A percentile compares a stretch with the other conserved stretches of the same genome.
Evolutionary conservation across 2,797 vertebrate genomes (phyloP).

Genomic region (Babyrousa celebensis): DNA sequence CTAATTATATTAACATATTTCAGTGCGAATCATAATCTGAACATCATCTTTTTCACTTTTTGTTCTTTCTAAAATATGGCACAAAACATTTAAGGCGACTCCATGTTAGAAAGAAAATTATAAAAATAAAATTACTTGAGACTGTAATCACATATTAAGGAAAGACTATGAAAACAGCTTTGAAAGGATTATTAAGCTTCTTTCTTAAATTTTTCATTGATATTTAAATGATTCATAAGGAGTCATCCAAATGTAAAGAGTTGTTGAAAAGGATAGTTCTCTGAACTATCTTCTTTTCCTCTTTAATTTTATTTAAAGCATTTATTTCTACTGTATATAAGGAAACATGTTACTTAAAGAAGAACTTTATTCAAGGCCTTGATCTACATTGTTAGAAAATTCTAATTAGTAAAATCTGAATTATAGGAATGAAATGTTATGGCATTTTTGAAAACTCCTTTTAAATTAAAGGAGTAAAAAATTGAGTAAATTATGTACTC

Average conservation of each 20-base stretch:
- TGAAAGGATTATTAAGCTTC: slow-evolving; percentile 39
- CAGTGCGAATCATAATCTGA: slow-evolving; percentile 34
- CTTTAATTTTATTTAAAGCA: slow-evolving; percentile 65
- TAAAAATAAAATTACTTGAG: slow-evolving; percentile 58
- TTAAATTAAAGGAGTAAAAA: slow-evolving; percentile 56
- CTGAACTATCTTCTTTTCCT: slow-evolving; percentile 27
- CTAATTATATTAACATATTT: slow-evolving; percentile 59
- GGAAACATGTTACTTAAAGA: slow-evolving; percentile 43
- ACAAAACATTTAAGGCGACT: slow-evolving; percentile 63
- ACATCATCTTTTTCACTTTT: slow-evolving; percentile 11
- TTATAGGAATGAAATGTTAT: slow-evolving; percentile 50
- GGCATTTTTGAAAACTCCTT: slow-evolving; percentile 30
- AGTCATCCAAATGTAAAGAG: background rate
- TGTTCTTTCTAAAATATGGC: slow-evolving; percentile 53
- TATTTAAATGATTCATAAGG: slow-evolving; percentile 45
- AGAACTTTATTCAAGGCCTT: slow-evolving; percentile 9
- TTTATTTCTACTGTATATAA: slow-evolving; percentile 63
- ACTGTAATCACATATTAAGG: background rate
- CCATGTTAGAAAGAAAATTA: slow-evolving; percentile 25
- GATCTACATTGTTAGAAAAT: slow-evolving; percentile 42
- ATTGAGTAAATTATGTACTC: slow-evolving; percentile 46
- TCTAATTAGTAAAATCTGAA: slow-evolving; percentile 63
- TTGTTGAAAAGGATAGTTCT: slow-evolving; percentile 60
- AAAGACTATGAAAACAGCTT: slow-evolving; percentile 44
- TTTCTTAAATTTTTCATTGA: slow-evolving; percentile 65